Evolutionary conservation across 1,140 invertebrate species (phyloP).

Genomic region (Drosophila persimilis): DNA sequence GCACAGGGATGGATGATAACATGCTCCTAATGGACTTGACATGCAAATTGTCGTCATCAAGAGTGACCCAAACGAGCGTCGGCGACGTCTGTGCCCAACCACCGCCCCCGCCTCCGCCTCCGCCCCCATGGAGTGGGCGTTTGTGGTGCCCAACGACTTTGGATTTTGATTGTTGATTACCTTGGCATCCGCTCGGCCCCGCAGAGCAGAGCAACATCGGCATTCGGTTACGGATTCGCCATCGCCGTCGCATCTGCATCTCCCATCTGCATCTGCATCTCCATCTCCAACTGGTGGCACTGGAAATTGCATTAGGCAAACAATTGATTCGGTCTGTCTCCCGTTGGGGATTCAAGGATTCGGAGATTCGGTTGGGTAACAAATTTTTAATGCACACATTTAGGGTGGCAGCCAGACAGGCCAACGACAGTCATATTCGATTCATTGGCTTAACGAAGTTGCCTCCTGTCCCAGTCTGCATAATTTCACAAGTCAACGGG

Average conservation of each 20-base stretch:
- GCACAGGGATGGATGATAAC: constrained; percentile 47
- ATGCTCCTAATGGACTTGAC: constrained; percentile 72
- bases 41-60: constrained; percentile 73
- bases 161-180: constrained; percentile 67
- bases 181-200: constrained; percentile 22
- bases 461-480: not conserved
- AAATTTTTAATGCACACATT: constrained; percentile 68
- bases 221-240: not conserved
- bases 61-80: constrained; percentile 58
- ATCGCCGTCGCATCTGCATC: too few relatives aligned
- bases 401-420: constrained; percentile 8
- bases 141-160: constrained; percentile 40
- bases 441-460: constrained; percentile 57
- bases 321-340: constrained; percentile 46
- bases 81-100: constrained; percentile 5
- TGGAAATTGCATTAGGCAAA: constrained; percentile 71
- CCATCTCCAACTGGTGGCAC: constrained; percentile 25
- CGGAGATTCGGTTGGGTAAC: constrained; percentile 30
- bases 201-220: constrained; percentile 7
- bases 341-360: constrained; percentile 10
- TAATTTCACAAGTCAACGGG: constrained; percentile 16
- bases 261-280: constrained; percentile 24
- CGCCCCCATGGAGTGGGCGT: not conserved
- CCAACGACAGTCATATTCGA: constrained; percentile 12
- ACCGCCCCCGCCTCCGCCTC: too few relatives aligned